Base-by-base conservation (phyloP, 2,888 invertebrate genomes). In the Xestia sexstrigata region DNA sequence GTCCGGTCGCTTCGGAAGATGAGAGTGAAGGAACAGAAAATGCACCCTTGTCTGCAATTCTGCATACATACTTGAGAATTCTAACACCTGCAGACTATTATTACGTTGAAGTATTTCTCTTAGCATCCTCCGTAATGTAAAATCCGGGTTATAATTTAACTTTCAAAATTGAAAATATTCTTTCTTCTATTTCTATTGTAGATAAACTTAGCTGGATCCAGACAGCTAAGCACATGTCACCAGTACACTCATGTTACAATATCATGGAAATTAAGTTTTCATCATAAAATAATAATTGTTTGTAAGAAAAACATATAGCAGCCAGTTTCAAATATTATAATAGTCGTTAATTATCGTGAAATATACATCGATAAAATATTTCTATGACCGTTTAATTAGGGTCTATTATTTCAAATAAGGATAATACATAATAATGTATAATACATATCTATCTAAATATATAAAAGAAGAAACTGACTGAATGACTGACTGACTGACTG, bases 251-350 rank as follows among this genome's bases (percentile, higher is more conserved):
- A 35, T 5, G 15, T 13, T 9, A 23, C 13, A 45, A 55, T 11
- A 15, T 66, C 3, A 17, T 11, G 20, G 2, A 60, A 70, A 81
- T 62, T 62, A 47, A 39, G 17, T 60, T 75, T 8, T 80, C 70
- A n/a, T 70, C 2, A 13, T 70, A 75, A 68, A 52, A 26, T 70
- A 45, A 45, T 72, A 13, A 35, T 49, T 58, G 2, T 52, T 45
- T 47, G 52, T 26, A 30, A 49, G 26, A 70, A 68, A 62, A 62
- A 17, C 30, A 0, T 70, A 60, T 72, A 76, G n/a, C 15, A 39
- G 11, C 7, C 47, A 58, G 23, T 17, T 70, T 67, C 5, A 70
- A 74, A 62, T 74, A 45, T 52, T 55, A 58, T 58, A 71, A 52
- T 52, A 60, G 35, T 15, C 49, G 35, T 17, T 76, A 63, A 65